A percentile compares a stretch with the other conserved stretches of the same genome.
Conservation (phyloP, 2,113 vertebrate species). For the Pomatorhinus ruficollis region DNA sequence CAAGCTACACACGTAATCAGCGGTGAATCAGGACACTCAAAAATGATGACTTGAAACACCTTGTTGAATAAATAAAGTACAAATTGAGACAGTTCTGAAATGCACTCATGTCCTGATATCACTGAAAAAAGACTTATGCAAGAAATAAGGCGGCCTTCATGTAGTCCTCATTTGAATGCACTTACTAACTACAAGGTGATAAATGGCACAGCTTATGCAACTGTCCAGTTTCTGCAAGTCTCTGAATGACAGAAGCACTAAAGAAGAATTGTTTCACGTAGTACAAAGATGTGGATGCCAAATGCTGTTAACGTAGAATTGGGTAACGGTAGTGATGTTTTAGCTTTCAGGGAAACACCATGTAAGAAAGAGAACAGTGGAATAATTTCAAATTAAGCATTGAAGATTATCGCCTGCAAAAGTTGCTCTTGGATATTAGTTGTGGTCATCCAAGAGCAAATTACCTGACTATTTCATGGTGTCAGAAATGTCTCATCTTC, state of each 20-base stretch:
- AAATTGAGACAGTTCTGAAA: not conserved
- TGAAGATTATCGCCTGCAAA: not conserved
- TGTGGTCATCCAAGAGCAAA: not conserved
- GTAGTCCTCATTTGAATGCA: not conserved
- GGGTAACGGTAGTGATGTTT: not conserved
- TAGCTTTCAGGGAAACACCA: not conserved
- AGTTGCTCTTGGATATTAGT: not conserved
- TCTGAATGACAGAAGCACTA: not conserved
- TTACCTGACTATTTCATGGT: not conserved
- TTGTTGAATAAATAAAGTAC: not conserved
- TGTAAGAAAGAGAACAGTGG: not conserved
- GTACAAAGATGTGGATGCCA: not conserved
- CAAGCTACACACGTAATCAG: not conserved
- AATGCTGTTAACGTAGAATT: not conserved
- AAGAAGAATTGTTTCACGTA: not conserved
- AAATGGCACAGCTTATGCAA: not conserved
- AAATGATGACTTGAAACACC: not conserved
- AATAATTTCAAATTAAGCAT: not conserved
- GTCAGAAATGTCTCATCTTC: not conserved
- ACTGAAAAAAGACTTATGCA: not conserved
- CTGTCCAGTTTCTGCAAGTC: not conserved
- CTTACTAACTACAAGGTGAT: not conserved
- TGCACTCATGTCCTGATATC: not conserved
- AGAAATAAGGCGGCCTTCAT: not conserved
- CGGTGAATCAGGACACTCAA: not conserved